Evolutionary conservation across 2,113 vertebrate genomes (phyloP).

Genomic region (Brienomyrus brachyistius): DNA sequence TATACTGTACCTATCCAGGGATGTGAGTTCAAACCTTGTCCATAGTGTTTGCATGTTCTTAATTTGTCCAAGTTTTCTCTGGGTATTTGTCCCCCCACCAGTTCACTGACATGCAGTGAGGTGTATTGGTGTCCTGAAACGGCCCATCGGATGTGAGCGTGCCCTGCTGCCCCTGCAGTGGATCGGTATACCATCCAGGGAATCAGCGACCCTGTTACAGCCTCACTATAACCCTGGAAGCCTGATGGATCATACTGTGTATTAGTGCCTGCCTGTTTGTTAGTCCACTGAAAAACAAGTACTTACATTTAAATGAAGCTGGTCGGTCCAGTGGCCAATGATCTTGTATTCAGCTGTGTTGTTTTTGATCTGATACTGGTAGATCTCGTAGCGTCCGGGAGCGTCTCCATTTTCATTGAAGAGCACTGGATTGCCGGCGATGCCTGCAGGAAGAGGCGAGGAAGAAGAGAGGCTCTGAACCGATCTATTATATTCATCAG

Average conservation of each 20-base stretch:
- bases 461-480: constrained; percentile 6
- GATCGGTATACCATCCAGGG: neutral
- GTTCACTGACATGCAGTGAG: too few relatives aligned
- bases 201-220: neutral
- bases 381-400: constrained; percentile 78
- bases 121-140: too few relatives aligned
- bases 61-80: too few relatives aligned
- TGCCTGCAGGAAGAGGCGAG: constrained; percentile 62
- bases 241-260: neutral
- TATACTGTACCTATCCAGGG: too few relatives aligned
- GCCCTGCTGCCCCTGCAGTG: neutral
- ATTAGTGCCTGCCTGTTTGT: neutral
- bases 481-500: neutral
- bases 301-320: constrained; percentile 82
- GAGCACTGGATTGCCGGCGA: constrained; percentile 86
- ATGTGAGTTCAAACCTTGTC: too few relatives aligned
- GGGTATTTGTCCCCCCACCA: too few relatives aligned
- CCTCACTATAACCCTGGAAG: neutral
- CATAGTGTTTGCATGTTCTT: too few relatives aligned
- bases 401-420: constrained; percentile 91
- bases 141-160: neutral
- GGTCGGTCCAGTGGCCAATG: constrained; percentile 90
- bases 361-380: constrained; percentile 91
- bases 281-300: neutral
- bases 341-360: constrained; percentile 83